Conservation (phyloP, 2,113 vertebrate species). For the Phodopus roborovskii region DNA sequence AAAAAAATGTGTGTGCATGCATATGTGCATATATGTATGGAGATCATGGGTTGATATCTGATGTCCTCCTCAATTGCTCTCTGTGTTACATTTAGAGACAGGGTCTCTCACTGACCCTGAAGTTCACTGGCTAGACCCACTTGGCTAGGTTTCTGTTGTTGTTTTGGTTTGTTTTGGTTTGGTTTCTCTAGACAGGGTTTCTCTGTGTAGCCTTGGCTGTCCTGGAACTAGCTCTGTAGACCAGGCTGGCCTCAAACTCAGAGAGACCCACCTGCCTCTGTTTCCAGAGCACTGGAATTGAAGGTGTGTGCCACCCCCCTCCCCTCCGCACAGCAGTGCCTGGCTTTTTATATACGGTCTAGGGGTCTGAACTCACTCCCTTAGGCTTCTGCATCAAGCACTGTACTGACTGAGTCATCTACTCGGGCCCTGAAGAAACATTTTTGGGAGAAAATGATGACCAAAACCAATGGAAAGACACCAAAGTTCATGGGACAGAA, state of each 20-base stretch:
- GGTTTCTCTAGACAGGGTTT: neutral
- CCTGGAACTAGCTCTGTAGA: neutral
- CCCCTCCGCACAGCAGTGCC: neutral
- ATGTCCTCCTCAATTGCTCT: neutral
- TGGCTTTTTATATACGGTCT: neutral
- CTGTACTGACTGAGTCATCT: neutral
- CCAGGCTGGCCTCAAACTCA: neutral
- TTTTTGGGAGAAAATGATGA: neutral
- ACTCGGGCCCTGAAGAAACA: neutral
- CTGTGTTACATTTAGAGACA: neutral
- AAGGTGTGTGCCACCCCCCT: neutral
- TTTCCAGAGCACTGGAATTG: neutral
- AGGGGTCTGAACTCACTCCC: neutral
- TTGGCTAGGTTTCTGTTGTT: neutral
- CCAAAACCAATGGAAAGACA: neutral
- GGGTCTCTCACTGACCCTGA: neutral
- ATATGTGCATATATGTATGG: neutral
- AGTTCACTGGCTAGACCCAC: neutral
- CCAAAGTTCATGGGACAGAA: neutral
- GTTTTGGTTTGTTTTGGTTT: neutral
- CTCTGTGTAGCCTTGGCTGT: neutral
- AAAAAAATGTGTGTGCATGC: neutral
- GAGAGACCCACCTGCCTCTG: neutral
- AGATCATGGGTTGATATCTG: neutral
- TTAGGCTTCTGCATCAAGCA: neutral